Evolutionary conservation across 2,797 vertebrate species (phyloP).

Genomic region (Australoheros facetus): DNA sequence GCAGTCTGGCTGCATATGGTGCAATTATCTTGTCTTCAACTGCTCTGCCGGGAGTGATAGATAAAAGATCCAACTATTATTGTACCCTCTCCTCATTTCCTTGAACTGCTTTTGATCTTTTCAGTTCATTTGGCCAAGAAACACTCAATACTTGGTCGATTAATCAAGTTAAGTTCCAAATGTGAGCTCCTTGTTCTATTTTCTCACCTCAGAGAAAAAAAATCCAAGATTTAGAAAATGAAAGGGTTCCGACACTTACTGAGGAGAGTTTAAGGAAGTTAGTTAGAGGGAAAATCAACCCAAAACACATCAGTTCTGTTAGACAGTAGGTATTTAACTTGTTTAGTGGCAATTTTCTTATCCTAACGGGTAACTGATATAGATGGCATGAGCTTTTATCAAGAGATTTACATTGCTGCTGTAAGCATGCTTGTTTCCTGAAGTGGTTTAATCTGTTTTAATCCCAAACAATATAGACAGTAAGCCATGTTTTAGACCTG

Average conservation of each 20-base stretch:
- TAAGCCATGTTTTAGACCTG: not conserved
- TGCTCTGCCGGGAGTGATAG: constrained; percentile 37
- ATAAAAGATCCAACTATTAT: constrained; percentile 54
- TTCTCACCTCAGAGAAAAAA: not conserved
- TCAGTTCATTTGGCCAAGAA: constrained; percentile 46
- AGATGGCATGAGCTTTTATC: not conserved
- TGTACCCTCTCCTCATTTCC: constrained; percentile 42
- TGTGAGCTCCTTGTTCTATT: constrained; percentile 16
- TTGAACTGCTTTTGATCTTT: constrained; percentile 58
- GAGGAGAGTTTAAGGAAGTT: not conserved
- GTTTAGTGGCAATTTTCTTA: not conserved
- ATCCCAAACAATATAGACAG: not conserved
- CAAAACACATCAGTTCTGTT: not conserved
- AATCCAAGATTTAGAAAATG: not conserved
- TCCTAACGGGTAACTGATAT: not conserved
- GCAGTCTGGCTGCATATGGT: constrained; percentile 45
- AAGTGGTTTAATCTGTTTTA: not conserved
- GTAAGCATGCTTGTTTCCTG: not conserved
- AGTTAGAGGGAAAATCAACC: constrained; percentile 1
- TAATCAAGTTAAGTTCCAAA: constrained; percentile 42
- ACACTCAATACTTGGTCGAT: constrained; percentile 26
- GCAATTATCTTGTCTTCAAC: constrained; percentile 58
- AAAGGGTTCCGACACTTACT: not conserved
- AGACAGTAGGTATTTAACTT: not conserved
- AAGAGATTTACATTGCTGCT: not conserved